Percentiles rank a stretch among this genome's conserved stretches.
Evolutionary conservation across 1,140 invertebrate genomes (phyloP).

Genomic region (Zaprionus vittiger): DNA sequence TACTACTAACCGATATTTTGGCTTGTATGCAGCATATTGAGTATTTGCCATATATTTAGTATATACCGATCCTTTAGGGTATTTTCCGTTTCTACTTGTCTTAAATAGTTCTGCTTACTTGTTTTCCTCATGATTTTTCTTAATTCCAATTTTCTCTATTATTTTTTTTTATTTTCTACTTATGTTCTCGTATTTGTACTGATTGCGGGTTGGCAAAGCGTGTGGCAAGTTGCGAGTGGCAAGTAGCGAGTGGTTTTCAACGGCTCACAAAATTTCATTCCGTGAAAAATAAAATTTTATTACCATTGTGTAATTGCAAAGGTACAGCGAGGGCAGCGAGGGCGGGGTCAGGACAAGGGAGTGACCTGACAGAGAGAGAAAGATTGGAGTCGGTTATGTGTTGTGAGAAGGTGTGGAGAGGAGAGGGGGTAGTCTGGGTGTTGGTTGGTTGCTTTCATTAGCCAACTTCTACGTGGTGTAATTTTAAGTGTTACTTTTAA

Average conservation of each 20-base stretch:
- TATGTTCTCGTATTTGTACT: constrained; percentile 34
- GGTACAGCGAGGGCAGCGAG: neutral
- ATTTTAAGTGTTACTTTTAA: constrained; percentile 82
- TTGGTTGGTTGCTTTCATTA: constrained; percentile 66
- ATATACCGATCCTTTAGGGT: neutral
- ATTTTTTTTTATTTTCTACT: constrained; percentile 9
- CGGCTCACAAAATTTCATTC: constrained; percentile 79
- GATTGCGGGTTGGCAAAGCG: constrained; percentile 22
- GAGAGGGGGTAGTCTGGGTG: neutral
- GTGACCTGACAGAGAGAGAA: neutral
- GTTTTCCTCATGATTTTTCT: neutral
- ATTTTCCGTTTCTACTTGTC: neutral
- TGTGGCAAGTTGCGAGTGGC: constrained; percentile 42
- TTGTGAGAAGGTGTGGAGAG: neutral
- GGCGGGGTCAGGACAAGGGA: neutral
- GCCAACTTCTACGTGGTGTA: constrained; percentile 74
- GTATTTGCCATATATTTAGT: no score
- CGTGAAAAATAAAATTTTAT: constrained; percentile 81
- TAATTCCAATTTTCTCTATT: constrained; percentile 1
- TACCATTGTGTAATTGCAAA: constrained; percentile 64
- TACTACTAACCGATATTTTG: no score
- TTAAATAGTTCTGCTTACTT: neutral
- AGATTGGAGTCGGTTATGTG: neutral
- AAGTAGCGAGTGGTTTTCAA: constrained; percentile 55
- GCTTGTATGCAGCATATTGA: no score